phyloP scores from a whole-genome alignment of 2,113 vertebrate genomes.

The Desmodus rotundus region DNA sequence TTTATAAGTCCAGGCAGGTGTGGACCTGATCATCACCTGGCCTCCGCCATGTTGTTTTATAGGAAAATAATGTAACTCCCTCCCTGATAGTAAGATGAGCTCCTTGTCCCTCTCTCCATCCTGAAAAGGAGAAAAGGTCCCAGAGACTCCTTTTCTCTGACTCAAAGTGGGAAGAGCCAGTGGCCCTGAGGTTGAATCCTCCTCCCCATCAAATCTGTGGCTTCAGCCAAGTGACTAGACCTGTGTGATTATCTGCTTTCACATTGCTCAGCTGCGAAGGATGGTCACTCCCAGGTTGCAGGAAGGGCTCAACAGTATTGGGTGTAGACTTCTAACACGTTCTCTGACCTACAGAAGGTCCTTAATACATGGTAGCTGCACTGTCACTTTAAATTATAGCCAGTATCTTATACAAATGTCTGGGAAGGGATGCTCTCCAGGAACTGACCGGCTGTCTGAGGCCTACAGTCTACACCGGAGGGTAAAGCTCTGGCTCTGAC shows the following conservation, averaged over 20 bases:
- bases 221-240: background rate
- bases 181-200: background rate
- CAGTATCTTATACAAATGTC: background rate
- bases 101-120: background rate
- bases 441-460: background rate
- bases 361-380: background rate
- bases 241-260: background rate
- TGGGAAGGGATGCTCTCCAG: background rate
- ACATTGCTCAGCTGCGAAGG: background rate
- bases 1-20: background rate
- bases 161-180: background rate
- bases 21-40: background rate
- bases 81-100: background rate
- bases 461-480: background rate
- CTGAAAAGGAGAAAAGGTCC: background rate
- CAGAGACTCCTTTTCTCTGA: background rate
- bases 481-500: background rate
- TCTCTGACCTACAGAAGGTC: background rate
- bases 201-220: background rate
- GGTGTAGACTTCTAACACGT: background rate
- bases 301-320: background rate
- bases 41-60: background rate
- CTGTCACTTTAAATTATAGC: background rate
- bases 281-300: background rate
- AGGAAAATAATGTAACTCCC: background rate